Percentiles rank a stretch among this genome's conserved stretches.
These are phyloP conservation scores for Tapera naevia DNA, from an alignment of 2,797 vertebrate species.

Conservation along the genomic window DNA sequence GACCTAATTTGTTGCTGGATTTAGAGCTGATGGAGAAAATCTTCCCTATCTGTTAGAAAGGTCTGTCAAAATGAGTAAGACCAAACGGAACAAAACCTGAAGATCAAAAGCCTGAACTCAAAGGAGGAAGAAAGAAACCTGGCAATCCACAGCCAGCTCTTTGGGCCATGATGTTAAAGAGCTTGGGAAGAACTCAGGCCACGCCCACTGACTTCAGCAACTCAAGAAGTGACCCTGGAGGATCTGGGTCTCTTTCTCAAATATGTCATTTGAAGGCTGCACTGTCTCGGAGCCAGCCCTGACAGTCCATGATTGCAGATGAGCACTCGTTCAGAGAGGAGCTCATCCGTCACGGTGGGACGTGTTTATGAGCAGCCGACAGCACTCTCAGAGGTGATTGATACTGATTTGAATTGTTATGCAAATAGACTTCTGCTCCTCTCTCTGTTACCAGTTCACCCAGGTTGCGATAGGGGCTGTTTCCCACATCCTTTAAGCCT, in stretches of 20 bases:
- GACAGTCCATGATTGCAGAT: not conserved
- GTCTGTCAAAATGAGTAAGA: not conserved
- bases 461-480: not conserved
- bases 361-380: slow-evolving; percentile 11
- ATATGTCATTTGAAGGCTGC: not conserved
- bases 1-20: not conserved
- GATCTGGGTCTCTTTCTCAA: accelerated
- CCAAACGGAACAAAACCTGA: not conserved
- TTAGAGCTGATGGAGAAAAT: not conserved
- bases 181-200: not conserved
- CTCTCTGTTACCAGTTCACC: not conserved
- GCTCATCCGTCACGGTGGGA: slow-evolving; percentile 14
- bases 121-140: not conserved
- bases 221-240: not conserved
- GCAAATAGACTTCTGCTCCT: slow-evolving; percentile 16
- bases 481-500: not conserved
- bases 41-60: not conserved
- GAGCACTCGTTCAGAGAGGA: not conserved
- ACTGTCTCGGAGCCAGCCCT: not conserved
- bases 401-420: slow-evolving; percentile 53
- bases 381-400: slow-evolving; percentile 10
- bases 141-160: not conserved
- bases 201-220: not conserved
- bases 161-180: not conserved
- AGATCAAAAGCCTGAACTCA: not conserved